Conservation (phyloP, 2,888 invertebrate genomes). For the Piscicola geometra region DNA sequence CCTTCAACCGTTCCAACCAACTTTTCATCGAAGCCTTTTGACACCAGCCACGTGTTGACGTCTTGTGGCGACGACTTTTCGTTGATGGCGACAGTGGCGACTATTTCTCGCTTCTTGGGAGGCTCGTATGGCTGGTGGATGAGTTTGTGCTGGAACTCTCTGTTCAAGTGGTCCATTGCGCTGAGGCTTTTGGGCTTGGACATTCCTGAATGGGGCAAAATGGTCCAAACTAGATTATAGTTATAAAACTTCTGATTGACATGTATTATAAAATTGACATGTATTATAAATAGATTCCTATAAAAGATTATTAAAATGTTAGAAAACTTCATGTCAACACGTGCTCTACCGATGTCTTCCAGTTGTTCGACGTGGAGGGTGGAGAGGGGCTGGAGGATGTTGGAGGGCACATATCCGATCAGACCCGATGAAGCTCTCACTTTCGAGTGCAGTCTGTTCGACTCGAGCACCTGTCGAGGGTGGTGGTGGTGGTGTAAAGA, state of each 20-base stretch:
- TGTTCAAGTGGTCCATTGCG: conserved; percentile 14
- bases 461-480: conserved; percentile 14
- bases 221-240: too few species aligned
- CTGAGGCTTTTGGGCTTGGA: background rate
- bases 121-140: background rate
- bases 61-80: conserved; percentile 28
- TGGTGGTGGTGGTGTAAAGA: too few species aligned
- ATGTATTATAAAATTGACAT: too few species aligned
- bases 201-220: background rate
- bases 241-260: too few species aligned
- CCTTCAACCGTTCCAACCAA: background rate
- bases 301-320: too few species aligned
- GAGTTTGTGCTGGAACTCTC: conserved; percentile 24
- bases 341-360: background rate
- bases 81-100: conserved; percentile 1
- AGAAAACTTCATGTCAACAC: too few species aligned
- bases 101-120: background rate
- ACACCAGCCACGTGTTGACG: conserved; percentile 13
- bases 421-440: conserved; percentile 5
- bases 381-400: background rate
- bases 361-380: background rate
- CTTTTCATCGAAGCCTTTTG: conserved; percentile 29
- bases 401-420: conserved; percentile 24
- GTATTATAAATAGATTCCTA: too few species aligned
- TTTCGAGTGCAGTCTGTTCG: conserved; percentile 21